Conservation (phyloP, 2,113 vertebrate species). For the Gopherus evgoodei region DNA sequence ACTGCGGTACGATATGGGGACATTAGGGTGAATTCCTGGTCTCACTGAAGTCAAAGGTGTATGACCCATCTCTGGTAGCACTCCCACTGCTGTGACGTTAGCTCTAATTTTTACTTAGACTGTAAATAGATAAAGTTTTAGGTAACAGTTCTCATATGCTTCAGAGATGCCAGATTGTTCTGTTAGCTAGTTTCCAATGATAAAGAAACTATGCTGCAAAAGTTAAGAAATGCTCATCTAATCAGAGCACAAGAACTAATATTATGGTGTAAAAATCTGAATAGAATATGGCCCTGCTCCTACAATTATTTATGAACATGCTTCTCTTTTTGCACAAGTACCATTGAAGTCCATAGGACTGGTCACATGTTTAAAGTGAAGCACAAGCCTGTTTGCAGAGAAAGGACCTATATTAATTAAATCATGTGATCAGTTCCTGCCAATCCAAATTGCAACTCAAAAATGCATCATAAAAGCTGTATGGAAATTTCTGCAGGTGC, state of each 20-base stretch:
- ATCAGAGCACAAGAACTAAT: slow-evolving; percentile 32
- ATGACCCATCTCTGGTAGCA: not conserved
- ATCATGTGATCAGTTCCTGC: slow-evolving; percentile 55
- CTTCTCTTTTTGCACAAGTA: slow-evolving; percentile 71
- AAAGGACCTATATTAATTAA: slow-evolving; percentile 65
- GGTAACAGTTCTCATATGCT: not conserved
- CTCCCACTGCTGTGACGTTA: not conserved
- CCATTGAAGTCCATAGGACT: slow-evolving; percentile 21
- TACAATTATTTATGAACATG: slow-evolving; percentile 7
- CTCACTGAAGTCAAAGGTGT: not conserved
- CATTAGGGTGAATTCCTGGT: not conserved
- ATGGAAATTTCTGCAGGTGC: slow-evolving; percentile 7
- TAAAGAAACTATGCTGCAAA: slow-evolving; percentile 26
- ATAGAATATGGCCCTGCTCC: not conserved
- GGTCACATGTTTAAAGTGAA: slow-evolving; percentile 68
- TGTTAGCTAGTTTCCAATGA: too few species aligned
- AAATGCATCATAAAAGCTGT: slow-evolving; percentile 17
- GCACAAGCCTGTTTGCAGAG: slow-evolving; percentile 66
- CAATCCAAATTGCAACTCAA: slow-evolving; percentile 40
- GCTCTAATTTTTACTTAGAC: not conserved
- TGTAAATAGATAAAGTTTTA: not conserved
- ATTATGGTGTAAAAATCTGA: not conserved
- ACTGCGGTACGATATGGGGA: not conserved
- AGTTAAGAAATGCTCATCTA: not conserved
- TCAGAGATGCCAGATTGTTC: not conserved